Evolutionary conservation across 1,140 invertebrate species (phyloP), one percentile per base, ranked within the genome.

Genomic region (Drosophila ogumai): DNA sequence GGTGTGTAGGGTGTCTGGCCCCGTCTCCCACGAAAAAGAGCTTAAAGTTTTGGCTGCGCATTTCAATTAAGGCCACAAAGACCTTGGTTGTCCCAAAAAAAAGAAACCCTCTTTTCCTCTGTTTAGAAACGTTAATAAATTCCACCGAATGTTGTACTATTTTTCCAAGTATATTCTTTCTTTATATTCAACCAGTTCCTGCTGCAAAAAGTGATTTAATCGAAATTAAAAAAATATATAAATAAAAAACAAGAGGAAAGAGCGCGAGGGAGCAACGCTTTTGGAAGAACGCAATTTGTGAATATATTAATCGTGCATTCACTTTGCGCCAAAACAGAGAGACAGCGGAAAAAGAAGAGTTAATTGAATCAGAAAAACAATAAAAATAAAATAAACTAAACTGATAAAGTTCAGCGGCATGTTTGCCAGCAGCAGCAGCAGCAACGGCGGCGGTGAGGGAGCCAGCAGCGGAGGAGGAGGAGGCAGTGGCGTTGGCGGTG

Each of bases 261-360:
- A 67, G 25, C 10, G 36, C 13, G 9, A 31, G 68, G 56, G 64
- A 60, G 60, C 44, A 60, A 65, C 68, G 56, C 44, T 63, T 67
- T 68, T 50, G 32, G 68, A 71, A 87, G 80, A 54, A 87, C 82
- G 84, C 82, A 87, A 82, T 80, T 87, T 88, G 75, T 80, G 82
- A 87, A 87, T 87, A 87, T 75, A 80, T 87, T 87, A 88, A 87
- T 88, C 82, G 82, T 82, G 64, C 82, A 82, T 87, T 87, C 82
- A 87, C 84, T 77, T 80, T 52, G 28, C 49, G 54, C 63, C 67
- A 19, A 28, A 64, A 34, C 43, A 57, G 59, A 17, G 52, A 40
- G 32, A 40, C 19, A 59, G 76, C 38, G 74, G n/a, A 22, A 55
- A 36, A 38, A 36, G 73, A 82, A 81, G 73, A 81, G 78, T 76